phyloP scores from a whole-genome alignment of 2,113 vertebrate species.

The Peromyscus polionotus region DNA sequence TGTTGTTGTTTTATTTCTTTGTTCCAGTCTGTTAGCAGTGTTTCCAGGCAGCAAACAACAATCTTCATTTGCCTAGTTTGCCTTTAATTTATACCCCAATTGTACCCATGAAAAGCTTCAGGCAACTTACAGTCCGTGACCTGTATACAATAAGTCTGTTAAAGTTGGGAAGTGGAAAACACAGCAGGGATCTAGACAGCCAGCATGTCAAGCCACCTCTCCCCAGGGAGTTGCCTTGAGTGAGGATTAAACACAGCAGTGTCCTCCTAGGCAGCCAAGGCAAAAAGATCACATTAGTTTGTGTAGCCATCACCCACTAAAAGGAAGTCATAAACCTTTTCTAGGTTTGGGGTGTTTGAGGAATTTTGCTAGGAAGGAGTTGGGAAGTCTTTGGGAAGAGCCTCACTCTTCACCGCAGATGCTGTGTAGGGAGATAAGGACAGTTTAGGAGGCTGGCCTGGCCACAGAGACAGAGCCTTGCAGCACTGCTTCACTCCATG shows the following conservation, averaged over 20 bases:
- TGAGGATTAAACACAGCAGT: neutral
- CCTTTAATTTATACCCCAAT: constrained; percentile 49
- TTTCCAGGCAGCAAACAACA: constrained; percentile 62
- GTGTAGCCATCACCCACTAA: neutral
- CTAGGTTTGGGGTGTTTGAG: constrained; percentile 30
- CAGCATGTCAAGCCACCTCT: neutral
- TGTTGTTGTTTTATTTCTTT: constrained; percentile 13
- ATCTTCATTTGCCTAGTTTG: constrained; percentile 53
- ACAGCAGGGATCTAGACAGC: neutral
- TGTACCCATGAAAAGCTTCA: neutral
- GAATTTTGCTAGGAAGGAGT: constrained; percentile 12
- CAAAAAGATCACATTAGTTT: neutral
- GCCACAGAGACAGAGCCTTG: neutral
- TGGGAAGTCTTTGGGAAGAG: neutral
- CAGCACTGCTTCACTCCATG: too few species aligned
- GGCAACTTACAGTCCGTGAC: neutral
- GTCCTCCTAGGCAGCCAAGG: neutral
- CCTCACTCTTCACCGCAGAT: neutral
- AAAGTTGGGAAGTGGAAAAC: neutral
- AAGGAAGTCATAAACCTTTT: constrained; percentile 1
- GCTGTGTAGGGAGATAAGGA: neutral
- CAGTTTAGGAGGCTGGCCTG: neutral
- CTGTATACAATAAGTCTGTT: neutral
- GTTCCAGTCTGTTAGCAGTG: constrained; percentile 38
- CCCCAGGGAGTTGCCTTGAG: neutral